Conservation (phyloP, 2,888 invertebrate species). For the Troglohyphantes excavatus region DNA sequence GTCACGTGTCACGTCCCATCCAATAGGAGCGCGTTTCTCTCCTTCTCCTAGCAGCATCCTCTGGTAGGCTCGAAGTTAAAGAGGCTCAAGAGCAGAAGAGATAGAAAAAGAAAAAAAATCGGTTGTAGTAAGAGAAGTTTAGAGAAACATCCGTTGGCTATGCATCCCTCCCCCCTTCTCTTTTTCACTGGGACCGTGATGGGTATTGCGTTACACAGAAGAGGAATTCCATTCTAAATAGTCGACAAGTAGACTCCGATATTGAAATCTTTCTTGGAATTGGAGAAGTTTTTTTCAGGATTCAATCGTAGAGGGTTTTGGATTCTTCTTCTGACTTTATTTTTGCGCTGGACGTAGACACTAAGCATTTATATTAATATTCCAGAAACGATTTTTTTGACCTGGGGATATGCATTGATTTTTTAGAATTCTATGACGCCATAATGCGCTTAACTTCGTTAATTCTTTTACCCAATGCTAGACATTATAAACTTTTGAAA, state of each 20-base stretch:
- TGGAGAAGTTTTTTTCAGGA: background rate
- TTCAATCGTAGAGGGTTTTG: background rate
- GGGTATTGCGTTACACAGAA: conserved; percentile 23
- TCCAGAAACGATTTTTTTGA: background rate
- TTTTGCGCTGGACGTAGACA: background rate
- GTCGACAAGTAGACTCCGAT: background rate
- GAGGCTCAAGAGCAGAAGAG: background rate
- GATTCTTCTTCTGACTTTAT: background rate
- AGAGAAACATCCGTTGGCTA: conserved; percentile 35
- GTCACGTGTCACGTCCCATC: conserved; percentile 11
- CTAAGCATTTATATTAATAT: background rate
- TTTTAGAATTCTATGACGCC: too few species aligned
- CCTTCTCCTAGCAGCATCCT: conserved; percentile 37
- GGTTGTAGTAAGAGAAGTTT: background rate
- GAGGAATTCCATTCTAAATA: background rate
- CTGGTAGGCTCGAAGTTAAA: conserved; percentile 35
- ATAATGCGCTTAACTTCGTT: too few species aligned
- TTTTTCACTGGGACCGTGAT: background rate
- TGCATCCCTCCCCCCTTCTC: background rate
- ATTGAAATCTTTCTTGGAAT: background rate
- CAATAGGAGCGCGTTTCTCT: conserved; percentile 32
- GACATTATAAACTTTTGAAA: too few species aligned
- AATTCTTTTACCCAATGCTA: too few species aligned
- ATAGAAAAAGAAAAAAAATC: background rate
- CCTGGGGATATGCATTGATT: background rate